Base-by-base conservation (phyloP, 1,140 invertebrate species). In the Aplysia californica region DNA sequence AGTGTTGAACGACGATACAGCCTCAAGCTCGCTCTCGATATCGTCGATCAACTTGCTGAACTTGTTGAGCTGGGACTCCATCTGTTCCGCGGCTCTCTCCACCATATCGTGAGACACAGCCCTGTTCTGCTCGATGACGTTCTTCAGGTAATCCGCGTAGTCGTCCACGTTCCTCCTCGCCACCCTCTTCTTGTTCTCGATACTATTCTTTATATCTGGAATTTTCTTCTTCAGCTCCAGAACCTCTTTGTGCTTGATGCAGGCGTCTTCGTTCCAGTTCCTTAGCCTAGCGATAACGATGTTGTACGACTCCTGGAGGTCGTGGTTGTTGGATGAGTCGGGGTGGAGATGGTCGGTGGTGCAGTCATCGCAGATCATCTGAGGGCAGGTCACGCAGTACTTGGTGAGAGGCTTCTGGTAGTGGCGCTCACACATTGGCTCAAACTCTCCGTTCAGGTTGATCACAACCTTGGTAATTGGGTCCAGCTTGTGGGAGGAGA, bases 221-320 rank as follows among this genome's bases (percentile, higher is more conserved):
- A 38, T 5, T 55, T 55, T 64, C 38, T 74, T 64, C 2, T 23
- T 29, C 10, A 74, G 38, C 23, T 74, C 71, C 3, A 3, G 21
- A n/a, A 65, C 23, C 61, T 74, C 71, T 38, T 74, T 39, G 23
- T 10, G 15, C 23, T 74, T 64, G n/a, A 74, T 74, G 38, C 15
- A 3, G 10, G 58, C 33, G 65, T 65, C 59, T 44, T 65, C 71
- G 44, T 74, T 74, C 71, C 58, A 74, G 5, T 18, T 64, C n/a
- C 65, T 39, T 20, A 74, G 35, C 58, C 71, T 74, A 6, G 38
- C 58, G 41, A 44, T 59, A n/a, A 74, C 71, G 31, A 74, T 74
- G 18, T 33, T 10, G 29, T 64, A 65, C 3, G 50, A 31, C 26
- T 74, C 71, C 1, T 44, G 29, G 5, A 65, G 20, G 5, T 39